phyloP scores from a whole-genome alignment of 1,140 invertebrate species.

The Nebria ingens region DNA sequence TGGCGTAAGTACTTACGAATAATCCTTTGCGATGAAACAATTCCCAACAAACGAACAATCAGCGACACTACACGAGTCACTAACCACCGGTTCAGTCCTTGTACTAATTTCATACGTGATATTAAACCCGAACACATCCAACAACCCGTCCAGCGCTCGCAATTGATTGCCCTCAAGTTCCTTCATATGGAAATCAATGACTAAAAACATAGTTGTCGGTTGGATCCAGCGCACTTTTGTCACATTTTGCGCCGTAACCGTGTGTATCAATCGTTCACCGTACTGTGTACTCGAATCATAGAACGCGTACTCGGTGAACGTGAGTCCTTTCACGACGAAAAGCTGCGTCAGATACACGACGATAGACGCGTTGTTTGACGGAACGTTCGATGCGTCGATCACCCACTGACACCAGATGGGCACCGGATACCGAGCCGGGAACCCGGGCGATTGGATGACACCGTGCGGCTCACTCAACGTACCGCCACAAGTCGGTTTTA shows the following conservation, averaged over 20 bases:
- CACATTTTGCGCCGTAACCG: conserved; percentile 60
- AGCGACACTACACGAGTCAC: conserved; percentile 59
- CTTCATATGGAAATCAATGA: conserved; percentile 63
- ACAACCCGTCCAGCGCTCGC: conserved; percentile 63
- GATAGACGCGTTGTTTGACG: conserved; percentile 48
- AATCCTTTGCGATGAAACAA: conserved; percentile 61
- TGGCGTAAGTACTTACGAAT: conserved; percentile 50
- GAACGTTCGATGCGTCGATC: conserved; percentile 59
- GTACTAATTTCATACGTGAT: conserved; percentile 74
- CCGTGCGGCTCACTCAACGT: conserved; percentile 49
- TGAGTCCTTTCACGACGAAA: conserved; percentile 68
- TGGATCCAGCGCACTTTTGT: conserved; percentile 55
- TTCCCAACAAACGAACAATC: conserved; percentile 75
- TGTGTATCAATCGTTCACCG: conserved; percentile 45
- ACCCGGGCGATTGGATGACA: conserved; percentile 69
- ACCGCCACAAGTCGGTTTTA: conserved; percentile 44
- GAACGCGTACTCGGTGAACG: conserved; percentile 73
- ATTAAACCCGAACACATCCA: conserved; percentile 85
- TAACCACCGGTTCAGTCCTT: conserved; percentile 35
- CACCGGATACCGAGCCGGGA: conserved; percentile 64
- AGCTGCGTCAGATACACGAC: conserved; percentile 80
- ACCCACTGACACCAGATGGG: conserved; percentile 82
- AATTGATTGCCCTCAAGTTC: conserved; percentile 72
- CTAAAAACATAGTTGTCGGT: conserved; percentile 62
- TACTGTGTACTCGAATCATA: conserved; percentile 60